Evolutionary conservation across 2,888 invertebrate genomes (phyloP), one percentile per base, ranked within the genome.

Genomic region (Drosophila yooni): DNA sequence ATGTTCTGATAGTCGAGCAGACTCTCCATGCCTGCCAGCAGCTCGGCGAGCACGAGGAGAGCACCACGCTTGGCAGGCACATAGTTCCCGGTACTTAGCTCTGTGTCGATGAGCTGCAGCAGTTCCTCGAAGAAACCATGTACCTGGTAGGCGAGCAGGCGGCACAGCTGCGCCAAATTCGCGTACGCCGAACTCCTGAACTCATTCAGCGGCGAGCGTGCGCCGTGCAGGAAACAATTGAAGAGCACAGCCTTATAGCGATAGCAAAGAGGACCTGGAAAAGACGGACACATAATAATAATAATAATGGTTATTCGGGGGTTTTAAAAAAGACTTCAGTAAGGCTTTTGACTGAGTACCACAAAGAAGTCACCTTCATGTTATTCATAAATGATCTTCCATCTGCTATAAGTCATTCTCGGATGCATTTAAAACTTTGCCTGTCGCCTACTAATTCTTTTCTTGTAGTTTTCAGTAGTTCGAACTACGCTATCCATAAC

Each of bases 31-130:
- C 93, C 93, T 15, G 82, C 79, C 1, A 93, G 74, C 0, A 93
- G 79, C 69, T 93, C 92, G 46, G 91, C 86, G 2, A 93, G 81
- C 3, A 93, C 91, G 56, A 93, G 74, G 33, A 92, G 83, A 8
- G 93, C 92, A 15, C 92, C 92, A 8, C 93, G 89, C 75, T 92
- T 91, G 18, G 93, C 89, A 0, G 93, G 93, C n/a, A 93, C 34
- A 82, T 92, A 93, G 18, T 76, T 78, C 4, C 92, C 92, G 1
- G 72, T 80, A 48, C 87, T 89, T 0, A 93, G 70, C 56, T 92
- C 92, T 1, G 79, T 70, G 63, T 92, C 87, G 18, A 93, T 88
- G 0, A 93, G 66, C 38, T 88, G 64, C 29, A 92, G 64, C 6
- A 92, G 67, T 79, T 93, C 93, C 66, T 93, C 87, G 61, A 93